phyloP scores from a whole-genome alignment of 2,888 invertebrate species.

The Drosophila quinaria region DNA sequence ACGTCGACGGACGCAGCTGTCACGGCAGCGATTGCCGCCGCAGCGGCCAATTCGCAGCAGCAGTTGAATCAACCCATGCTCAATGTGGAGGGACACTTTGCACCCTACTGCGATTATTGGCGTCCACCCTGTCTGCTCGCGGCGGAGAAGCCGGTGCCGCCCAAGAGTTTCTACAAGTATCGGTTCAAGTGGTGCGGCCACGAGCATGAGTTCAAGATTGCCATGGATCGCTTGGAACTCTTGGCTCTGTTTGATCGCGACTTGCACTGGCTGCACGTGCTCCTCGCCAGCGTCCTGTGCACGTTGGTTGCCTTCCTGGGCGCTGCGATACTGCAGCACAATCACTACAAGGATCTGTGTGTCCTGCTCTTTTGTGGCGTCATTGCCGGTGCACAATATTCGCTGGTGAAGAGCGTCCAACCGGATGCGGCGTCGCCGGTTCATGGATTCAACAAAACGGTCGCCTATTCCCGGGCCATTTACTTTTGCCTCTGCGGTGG shows the following conservation, averaged over 20 bases:
- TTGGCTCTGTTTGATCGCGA: conserved; percentile 97
- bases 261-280: conserved; percentile 90
- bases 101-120: conserved; percentile 85
- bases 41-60: conserved; percentile 33
- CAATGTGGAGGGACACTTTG: conserved; percentile 83
- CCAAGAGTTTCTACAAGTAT: conserved; percentile 85
- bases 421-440: conserved; percentile 99
- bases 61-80: conserved; percentile 75
- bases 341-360: conserved; percentile 96
- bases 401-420: conserved; percentile 98
- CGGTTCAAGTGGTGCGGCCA: conserved; percentile 83
- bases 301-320: conserved; percentile 94
- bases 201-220: conserved; percentile 89
- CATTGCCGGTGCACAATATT: conserved; percentile 99
- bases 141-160: conserved; percentile 81
- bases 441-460: conserved; percentile 98
- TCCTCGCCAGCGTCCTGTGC: conserved; percentile 93
- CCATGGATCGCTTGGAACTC: conserved; percentile 96
- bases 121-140: conserved; percentile 83
- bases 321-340: conserved; percentile 92
- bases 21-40: conserved; percentile 34
- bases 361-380: conserved; percentile 98
- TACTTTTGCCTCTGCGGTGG: conserved; percentile 95
- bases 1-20: conserved; percentile 17
- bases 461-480: conserved; percentile 96